phyloP scores from a whole-genome alignment of 2,113 vertebrate genomes.

The Cephalopterus ornatus region DNA sequence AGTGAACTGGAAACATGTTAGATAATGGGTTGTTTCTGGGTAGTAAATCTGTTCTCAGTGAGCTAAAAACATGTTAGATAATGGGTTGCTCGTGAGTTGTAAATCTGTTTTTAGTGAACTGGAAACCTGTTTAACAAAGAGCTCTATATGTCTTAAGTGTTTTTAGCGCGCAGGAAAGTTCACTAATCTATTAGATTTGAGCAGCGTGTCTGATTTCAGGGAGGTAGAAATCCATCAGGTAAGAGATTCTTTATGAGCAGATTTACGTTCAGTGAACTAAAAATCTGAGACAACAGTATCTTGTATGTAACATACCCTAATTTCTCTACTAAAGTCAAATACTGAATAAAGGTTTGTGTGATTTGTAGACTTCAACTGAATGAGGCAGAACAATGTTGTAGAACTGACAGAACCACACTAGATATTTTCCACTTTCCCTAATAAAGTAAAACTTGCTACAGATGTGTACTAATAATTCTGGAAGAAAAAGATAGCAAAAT shows the following conservation, averaged over 20 bases:
- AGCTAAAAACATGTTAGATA: slow-evolving; percentile 73
- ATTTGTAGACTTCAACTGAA: neutral
- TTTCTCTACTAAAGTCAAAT: neutral
- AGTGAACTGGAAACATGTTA: slow-evolving; percentile 78
- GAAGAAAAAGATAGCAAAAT: neutral
- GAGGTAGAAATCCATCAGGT: neutral
- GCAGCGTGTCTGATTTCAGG: slow-evolving; percentile 18
- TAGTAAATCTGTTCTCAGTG: slow-evolving; percentile 78
- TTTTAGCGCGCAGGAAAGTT: slow-evolving; percentile 12
- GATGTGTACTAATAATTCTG: neutral
- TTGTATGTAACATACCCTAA: neutral
- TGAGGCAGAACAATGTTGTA: neutral
- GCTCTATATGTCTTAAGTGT: slow-evolving; percentile 35
- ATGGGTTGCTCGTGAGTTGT: slow-evolving; percentile 65
- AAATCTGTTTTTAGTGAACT: slow-evolving; percentile 73
- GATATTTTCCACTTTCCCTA: neutral
- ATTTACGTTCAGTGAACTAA: neutral
- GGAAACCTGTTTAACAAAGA: slow-evolving; percentile 64
- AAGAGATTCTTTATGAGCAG: neutral
- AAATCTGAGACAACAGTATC: neutral
- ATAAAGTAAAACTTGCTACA: neutral
- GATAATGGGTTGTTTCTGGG: slow-evolving; percentile 73
- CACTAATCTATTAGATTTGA: neutral
- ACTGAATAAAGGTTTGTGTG: neutral
- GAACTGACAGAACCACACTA: neutral